Evolutionary conservation across 2,888 invertebrate genomes (phyloP).

Genomic region (Drosophila niveifrons): DNA sequence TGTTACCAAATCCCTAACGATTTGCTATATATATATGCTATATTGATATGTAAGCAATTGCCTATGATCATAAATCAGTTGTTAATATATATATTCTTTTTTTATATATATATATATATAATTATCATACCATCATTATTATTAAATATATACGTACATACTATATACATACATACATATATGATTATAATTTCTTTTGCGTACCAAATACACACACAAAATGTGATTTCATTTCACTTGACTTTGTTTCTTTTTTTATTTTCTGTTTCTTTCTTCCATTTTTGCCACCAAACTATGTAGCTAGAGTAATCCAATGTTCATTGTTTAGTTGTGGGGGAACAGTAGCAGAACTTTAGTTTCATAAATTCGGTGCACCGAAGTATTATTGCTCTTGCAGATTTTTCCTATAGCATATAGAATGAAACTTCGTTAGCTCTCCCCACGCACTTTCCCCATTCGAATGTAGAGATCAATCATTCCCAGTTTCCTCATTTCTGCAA

Average conservation of each 20-base stretch:
- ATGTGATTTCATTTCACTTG: constrained; percentile 68
- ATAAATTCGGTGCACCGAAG: constrained; percentile 1
- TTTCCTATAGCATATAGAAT: neutral
- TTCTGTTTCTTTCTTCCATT: neutral
- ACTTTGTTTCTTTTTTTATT: constrained; percentile 21
- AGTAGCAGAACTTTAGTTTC: neutral
- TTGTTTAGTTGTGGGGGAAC: neutral
- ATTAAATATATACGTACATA: constrained; percentile 28
- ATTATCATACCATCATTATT: constrained; percentile 48
- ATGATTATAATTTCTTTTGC: constrained; percentile 70
- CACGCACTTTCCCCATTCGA: neutral
- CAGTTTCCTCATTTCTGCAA: constrained; percentile 2
- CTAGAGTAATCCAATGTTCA: constrained; percentile 10
- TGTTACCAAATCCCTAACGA: constrained; percentile 27
- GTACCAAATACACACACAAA: constrained; percentile 78
- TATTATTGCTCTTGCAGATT: neutral
- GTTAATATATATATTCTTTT: constrained; percentile 49
- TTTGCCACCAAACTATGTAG: constrained; percentile 7
- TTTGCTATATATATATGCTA: constrained; percentile 30
- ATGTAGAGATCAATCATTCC: neutral
- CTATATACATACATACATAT: constrained; percentile 9
- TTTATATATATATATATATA: constrained; percentile 42
- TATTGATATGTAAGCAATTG: constrained; percentile 24
- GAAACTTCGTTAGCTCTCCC: neutral
- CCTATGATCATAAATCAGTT: constrained; percentile 47